A percentile compares a stretch with the other conserved stretches of the same genome.
Evolutionary conservation across 2,888 invertebrate species (phyloP).

Genomic region (Arctia plantaginis): DNA sequence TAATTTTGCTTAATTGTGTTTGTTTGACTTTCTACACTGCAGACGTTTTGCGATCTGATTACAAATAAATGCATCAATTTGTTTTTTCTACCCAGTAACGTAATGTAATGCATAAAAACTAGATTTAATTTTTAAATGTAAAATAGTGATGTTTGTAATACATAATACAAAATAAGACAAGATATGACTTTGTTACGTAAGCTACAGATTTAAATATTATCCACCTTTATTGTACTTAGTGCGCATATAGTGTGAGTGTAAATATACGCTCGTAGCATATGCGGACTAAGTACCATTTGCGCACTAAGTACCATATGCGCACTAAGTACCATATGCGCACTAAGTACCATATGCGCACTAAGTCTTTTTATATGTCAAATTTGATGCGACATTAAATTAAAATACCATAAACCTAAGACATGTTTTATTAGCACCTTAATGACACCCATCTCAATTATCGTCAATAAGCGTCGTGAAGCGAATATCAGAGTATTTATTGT

Average conservation of each 20-base stretch:
- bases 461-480: neutral
- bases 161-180: constrained; percentile 1
- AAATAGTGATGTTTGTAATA: neutral
- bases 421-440: constrained; percentile 37
- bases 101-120: constrained; percentile 18
- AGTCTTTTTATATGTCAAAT: too few species aligned
- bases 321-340: too few species aligned
- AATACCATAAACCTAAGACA: constrained; percentile 30
- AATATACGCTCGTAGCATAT: too few species aligned
- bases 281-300: too few species aligned
- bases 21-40: constrained; percentile 22
- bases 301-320: too few species aligned
- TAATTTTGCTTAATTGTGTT: constrained; percentile 21
- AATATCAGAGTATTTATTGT: neutral
- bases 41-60: neutral
- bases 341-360: too few species aligned
- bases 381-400: constrained; percentile 37
- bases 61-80: neutral
- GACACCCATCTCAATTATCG: constrained; percentile 42
- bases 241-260: neutral
- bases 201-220: neutral
- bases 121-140: constrained; percentile 20
- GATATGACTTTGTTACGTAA: neutral
- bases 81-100: neutral
- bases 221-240: neutral